These are phyloP conservation scores for Pluvialis apricaria DNA, from an alignment of 2,113 vertebrate genomes.

Conservation along the genomic window DNA sequence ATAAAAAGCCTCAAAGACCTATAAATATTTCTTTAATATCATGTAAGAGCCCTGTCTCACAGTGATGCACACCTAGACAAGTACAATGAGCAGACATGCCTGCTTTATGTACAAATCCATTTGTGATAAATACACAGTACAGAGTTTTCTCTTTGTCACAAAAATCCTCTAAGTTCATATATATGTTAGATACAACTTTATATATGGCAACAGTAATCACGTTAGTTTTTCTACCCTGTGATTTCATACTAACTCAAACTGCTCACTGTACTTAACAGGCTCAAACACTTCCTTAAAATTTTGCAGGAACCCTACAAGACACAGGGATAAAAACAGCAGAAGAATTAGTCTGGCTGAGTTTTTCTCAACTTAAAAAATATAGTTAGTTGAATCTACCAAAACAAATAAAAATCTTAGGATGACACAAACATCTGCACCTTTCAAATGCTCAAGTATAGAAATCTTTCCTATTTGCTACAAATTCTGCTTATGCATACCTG, in stretches of 20 bases:
- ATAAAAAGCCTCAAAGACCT: not conserved
- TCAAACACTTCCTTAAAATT: not conserved
- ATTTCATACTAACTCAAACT: not conserved
- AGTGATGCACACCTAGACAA: not conserved
- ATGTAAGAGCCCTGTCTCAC: not conserved
- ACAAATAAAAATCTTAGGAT: not conserved
- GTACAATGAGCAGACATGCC: not conserved
- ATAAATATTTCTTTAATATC: not conserved
- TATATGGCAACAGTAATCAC: fast-evolving
- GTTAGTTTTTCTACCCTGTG: not conserved
- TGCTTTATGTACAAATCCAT: not conserved
- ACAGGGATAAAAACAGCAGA: not conserved
- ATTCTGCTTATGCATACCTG: not conserved
- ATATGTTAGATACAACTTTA: not conserved
- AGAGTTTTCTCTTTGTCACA: not conserved
- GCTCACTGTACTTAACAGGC: too few relatives aligned
- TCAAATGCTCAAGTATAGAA: not conserved
- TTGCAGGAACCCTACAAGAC: not conserved
- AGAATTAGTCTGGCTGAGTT: not conserved
- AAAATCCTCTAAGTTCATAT: not conserved
- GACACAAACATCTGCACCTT: not conserved
- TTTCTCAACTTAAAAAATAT: not conserved
- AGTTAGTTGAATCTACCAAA: not conserved
- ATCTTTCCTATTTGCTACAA: not conserved
- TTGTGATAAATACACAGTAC: not conserved